phyloP scores from a whole-genome alignment of 2,888 invertebrate genomes.

The Chelonus formosanus region DNA sequence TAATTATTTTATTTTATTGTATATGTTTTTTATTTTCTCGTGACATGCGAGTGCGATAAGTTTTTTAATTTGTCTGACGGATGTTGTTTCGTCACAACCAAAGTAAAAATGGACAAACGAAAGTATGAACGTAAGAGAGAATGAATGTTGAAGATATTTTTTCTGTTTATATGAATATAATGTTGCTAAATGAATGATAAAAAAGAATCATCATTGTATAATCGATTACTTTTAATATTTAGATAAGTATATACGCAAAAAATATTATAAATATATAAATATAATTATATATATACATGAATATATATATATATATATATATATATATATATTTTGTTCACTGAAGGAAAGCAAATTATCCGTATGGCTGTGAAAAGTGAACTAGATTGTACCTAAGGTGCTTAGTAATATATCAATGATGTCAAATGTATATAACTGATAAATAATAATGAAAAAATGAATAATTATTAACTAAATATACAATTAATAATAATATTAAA shows the following conservation, averaged over 20 bases:
- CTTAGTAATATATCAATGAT: slow-evolving; percentile 62
- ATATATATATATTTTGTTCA: slow-evolving; percentile 62
- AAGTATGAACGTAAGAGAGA: slow-evolving; percentile 4
- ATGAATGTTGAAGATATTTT: too few species aligned
- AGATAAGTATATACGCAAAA: too few species aligned
- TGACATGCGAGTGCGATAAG: slow-evolving; percentile 12
- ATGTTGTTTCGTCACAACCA: slow-evolving; percentile 21
- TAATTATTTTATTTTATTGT: slow-evolving; percentile 10
- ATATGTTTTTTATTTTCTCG: slow-evolving; percentile 7
- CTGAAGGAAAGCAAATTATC: slow-evolving; percentile 64
- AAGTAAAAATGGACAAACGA: slow-evolving; percentile 29
- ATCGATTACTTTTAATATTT: too few species aligned
- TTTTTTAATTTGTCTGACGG: slow-evolving; percentile 32
- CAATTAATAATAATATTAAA: slow-evolving; percentile 25
- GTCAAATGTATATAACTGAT: slow-evolving; percentile 63
- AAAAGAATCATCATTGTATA: too few species aligned
- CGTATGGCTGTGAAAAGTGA: slow-evolving; percentile 66
- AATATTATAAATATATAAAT: slow-evolving; percentile 5
- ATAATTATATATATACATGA: slow-evolving; percentile 38
- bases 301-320: slow-evolving; percentile 47
- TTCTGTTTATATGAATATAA: too few species aligned
- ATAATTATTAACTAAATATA: too few species aligned
- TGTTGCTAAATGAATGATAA: too few species aligned
- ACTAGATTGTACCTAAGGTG: slow-evolving; percentile 65
- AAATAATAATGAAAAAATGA: slow-evolving; percentile 50